phyloP scores from a whole-genome alignment of 2,888 invertebrate species.

The Drosophila antonietae region DNA sequence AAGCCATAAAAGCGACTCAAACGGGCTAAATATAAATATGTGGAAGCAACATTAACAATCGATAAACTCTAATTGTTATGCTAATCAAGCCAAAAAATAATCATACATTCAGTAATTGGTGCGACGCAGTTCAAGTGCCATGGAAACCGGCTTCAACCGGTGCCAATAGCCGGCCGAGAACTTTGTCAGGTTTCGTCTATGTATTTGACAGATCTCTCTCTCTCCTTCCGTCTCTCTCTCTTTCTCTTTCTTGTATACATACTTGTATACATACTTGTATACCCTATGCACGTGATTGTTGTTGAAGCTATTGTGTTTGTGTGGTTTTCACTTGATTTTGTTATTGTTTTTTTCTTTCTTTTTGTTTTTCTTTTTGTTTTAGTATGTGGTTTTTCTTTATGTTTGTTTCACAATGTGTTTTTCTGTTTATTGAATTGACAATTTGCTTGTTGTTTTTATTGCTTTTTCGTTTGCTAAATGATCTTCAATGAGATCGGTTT shows the following conservation, averaged over 20 bases:
- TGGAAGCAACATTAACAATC: slow-evolving; percentile 33
- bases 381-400: slow-evolving; percentile 14
- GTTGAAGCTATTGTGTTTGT: slow-evolving; percentile 57
- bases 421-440: slow-evolving; percentile 51
- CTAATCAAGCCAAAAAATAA: slow-evolving; percentile 26
- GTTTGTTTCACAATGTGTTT: slow-evolving; percentile 14
- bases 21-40: slow-evolving; percentile 6
- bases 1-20: slow-evolving; percentile 53
- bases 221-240: too few species aligned
- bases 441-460: slow-evolving; percentile 43
- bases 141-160: slow-evolving; percentile 39
- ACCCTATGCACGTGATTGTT: slow-evolving; percentile 62
- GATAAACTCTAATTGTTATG: slow-evolving; percentile 42
- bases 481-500: slow-evolving; percentile 14
- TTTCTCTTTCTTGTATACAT: neutral
- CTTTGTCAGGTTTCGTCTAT: slow-evolving; percentile 32
- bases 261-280: slow-evolving; percentile 19
- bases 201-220: slow-evolving; percentile 4
- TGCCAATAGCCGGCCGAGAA: slow-evolving; percentile 33
- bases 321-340: slow-evolving; percentile 30
- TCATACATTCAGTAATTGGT: slow-evolving; percentile 43
- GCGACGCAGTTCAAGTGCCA: slow-evolving; percentile 28
- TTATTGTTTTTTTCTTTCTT: slow-evolving; percentile 5
- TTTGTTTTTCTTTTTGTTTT: slow-evolving; percentile 12
- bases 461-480: slow-evolving; percentile 1